Evolutionary conservation across 2,888 invertebrate species (phyloP), one percentile per base, ranked within the genome.

Genomic region (Cephus sareptanus): DNA sequence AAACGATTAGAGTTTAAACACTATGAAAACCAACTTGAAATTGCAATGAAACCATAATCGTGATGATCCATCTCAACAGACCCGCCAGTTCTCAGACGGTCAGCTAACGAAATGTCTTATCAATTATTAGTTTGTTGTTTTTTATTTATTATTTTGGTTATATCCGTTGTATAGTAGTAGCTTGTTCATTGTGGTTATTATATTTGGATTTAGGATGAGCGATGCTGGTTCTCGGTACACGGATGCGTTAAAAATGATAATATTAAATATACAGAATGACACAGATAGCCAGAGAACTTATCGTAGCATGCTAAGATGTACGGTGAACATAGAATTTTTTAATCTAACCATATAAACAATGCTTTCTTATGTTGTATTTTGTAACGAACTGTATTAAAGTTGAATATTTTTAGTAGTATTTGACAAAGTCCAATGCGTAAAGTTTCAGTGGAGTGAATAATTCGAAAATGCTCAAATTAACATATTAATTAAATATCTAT

Each of bases 91-190:
- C 33, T 31, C 71, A 71, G 31, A 31, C 71, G 31, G 71, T 31
- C 71, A 31, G 56, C 56, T 56, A 56, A 56, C 56, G 23, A 56
- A 23, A 56, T 56, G 23, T 40, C 40, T 33, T 31, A 70, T 71
- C 31, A 71, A 71, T 71, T 71, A 71, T 71, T 71, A 71, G 31
- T 71, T 71, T 33, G 71, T 71, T 11, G 31, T 71, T 33, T 23
- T 31, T 33, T 23, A 15, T 15, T 70, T 15, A 15, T 33, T 34
- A 71, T 71, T 71, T 31, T 71, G 71, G 33, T 71, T 33, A 33
- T 71, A 71, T 71, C 71, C 34, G 13, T 33, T 71, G 30, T 34
- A 71, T 56, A 56, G 9, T 6, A 56, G 9, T 23, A 23, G 56
- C 56, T 56, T 23, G 9, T 56, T 23, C 56, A 56, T 56, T 56